Base-by-base conservation (phyloP, 2,113 vertebrate genomes). In the Rafetus swinhoei region DNA sequence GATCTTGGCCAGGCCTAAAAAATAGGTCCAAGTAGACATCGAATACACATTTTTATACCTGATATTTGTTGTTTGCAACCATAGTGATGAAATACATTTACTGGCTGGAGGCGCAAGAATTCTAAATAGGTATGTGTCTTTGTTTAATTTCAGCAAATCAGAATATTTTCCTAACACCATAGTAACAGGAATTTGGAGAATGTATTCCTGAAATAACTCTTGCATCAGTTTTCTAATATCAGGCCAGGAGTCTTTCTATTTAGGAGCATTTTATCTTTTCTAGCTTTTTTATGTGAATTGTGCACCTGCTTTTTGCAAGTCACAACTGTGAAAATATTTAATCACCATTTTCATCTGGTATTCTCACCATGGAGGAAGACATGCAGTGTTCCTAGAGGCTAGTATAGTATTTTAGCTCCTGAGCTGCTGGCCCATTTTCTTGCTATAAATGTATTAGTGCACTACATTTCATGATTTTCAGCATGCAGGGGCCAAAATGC, bases 401-500 rank as follows among this genome's bases (percentile, higher is more conserved):
- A 57, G 56, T 1, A 9, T 0, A 14, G 6, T 0, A 8, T 60
- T 80, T 45, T 57, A 76, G 72, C 45, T 56, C 45, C 86, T 32
- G 65, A 69, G 65, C 62, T 65, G 27, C 62, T n/a, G 15, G 29
- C 65, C 65, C 65, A 69, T 69, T 69, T 69, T 16, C 16, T 69
- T 85, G 54, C 87, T 62, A 7, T 13, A 56, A 50, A 16, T 1
- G 55, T 0, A 1, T 24, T 35, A 52, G 19, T 1, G 8, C 52
- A 7, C n/a, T 8, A 54, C 2, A 3, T 2, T 6, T 16, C 4
- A 15, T 0, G 0, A 16, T 52, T 85, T 88, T 32, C 24, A 25
- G 13, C 16, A 4, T 25, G 54, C 24, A 82, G 27, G 2, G 1
- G 1, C 3, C 77, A 88, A 82, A 2, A 1, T 1, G 1, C 85